Evolutionary conservation across 2,797 vertebrate species (phyloP), one percentile per base, ranked within the genome.

Genomic region (Antennarius maculatus): DNA sequence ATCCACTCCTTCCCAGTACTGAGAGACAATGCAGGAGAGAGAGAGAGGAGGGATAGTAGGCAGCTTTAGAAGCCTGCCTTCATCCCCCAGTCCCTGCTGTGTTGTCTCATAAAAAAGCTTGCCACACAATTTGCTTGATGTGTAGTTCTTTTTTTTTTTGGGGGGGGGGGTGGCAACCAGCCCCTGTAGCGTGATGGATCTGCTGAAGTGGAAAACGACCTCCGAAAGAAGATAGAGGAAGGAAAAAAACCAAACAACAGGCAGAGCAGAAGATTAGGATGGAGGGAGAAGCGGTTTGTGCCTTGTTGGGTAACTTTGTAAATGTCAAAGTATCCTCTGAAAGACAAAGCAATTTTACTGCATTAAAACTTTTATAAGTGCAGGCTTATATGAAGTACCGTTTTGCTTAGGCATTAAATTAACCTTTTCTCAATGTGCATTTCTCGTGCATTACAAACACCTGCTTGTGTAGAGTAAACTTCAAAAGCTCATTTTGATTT

Each of bases 81-180:
- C 72, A 58, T 77, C 79, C 68, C 57, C 56, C 17, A 23, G 50
- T n/a, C 58, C 45, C 72, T 61, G 49, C 34, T 66, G 64, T 69
- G 80, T n/a, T 52, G 67, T 56, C 48, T 78, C 70, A 63, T 71
- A 83, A 78, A 83, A 77, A 81, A 60, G 61, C 84, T 84, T 78
- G 74, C 73, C 77, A 82, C 74, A 82, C 84, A 78, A 81, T 86
- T 81, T 82, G 71, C 74, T 83, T 81, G 66, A 80, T 82, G 79
- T 76, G 61, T 78, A 75, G 54, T 66, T 81, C 77, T 61, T 71
- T 62, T 74, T 54, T 54, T 37, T 53, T 14, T 43, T 43, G 2
- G 2, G 31, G 31, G 12, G 55, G 48, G 66, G 83, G 81, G 85
- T 82, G 74, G 71, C 71, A 84, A 68, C 72, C 62, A 63, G 77